Evolutionary conservation across 2,797 vertebrate species (phyloP).

Genomic region (Oceanodroma leucorhoa): DNA sequence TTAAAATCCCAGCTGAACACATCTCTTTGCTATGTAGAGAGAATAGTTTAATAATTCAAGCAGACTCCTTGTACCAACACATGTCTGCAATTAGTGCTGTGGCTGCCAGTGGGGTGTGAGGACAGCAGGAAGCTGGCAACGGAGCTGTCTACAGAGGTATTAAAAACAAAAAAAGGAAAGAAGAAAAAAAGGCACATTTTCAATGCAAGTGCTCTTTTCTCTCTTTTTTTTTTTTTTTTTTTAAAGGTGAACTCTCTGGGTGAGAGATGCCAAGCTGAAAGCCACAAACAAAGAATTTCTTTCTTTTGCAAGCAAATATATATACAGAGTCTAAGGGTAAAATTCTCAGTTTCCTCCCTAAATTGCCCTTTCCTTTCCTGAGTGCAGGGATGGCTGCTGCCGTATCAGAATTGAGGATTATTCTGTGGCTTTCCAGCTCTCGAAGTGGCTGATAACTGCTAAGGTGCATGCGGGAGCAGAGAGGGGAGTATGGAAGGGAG

Average conservation of each 20-base stretch:
- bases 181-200: neutral
- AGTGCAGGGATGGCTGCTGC: neutral
- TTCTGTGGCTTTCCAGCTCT: neutral
- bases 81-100: neutral
- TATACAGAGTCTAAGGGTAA: neutral
- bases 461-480: neutral
- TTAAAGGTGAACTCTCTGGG: neutral
- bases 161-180: neutral
- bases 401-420: neutral
- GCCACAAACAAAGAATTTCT: neutral
- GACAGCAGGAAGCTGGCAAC: neutral
- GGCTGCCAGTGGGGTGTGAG: neutral
- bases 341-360: neutral
- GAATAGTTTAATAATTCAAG: constrained; percentile 7
- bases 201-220: neutral
- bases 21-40: neutral
- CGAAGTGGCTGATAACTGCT: neutral
- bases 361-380: neutral
- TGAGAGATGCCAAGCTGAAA: neutral
- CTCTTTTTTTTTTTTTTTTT: neutral
- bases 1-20: neutral
- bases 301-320: neutral
- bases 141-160: neutral
- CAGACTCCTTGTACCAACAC: neutral
- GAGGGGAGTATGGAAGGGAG: fast-evolving